Percentiles rank a stretch among this genome's conserved stretches.
phyloP scores from a whole-genome alignment of 2,888 invertebrate species.

The Maniola hyperantus region DNA sequence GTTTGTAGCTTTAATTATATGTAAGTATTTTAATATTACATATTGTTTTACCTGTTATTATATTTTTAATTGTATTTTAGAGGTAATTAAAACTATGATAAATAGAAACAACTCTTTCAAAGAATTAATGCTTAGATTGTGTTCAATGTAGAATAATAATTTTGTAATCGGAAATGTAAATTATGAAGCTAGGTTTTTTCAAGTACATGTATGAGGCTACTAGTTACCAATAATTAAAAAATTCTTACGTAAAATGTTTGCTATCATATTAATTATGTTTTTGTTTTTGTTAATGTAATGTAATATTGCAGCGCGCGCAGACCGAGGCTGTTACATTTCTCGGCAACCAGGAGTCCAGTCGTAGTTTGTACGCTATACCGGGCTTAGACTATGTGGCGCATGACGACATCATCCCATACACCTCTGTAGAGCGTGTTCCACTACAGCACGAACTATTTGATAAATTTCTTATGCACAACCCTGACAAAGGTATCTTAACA shows the following conservation, averaged over 20 bases:
- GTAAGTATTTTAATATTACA: too few relatives aligned
- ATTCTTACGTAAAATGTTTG: neutral
- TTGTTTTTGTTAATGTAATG: neutral
- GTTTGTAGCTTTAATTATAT: too few relatives aligned
- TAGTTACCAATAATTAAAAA: neutral
- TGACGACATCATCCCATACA: conserved; percentile 97
- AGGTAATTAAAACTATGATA: too few relatives aligned
- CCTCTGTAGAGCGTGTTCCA: conserved; percentile 93
- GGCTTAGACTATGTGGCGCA: conserved; percentile 99
- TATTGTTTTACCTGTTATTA: too few relatives aligned
- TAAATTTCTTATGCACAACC: conserved; percentile 92
- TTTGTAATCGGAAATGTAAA: neutral
- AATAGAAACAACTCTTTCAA: too few relatives aligned
- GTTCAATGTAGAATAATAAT: too few relatives aligned
- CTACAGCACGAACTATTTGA: conserved; percentile 98
- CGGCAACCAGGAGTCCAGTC: conserved; percentile 96
- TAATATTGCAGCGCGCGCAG: conserved; percentile 91
- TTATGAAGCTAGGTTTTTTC: neutral
- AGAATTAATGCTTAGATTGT: too few relatives aligned
- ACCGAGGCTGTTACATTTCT: conserved; percentile 98
- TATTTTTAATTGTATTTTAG: too few relatives aligned
- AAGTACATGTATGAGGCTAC: neutral
- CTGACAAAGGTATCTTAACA: conserved; percentile 85
- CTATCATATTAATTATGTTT: neutral
- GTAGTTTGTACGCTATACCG: conserved; percentile 97